Conservation (phyloP, 2,797 vertebrate genomes). For the Loris lydekkerianus region DNA sequence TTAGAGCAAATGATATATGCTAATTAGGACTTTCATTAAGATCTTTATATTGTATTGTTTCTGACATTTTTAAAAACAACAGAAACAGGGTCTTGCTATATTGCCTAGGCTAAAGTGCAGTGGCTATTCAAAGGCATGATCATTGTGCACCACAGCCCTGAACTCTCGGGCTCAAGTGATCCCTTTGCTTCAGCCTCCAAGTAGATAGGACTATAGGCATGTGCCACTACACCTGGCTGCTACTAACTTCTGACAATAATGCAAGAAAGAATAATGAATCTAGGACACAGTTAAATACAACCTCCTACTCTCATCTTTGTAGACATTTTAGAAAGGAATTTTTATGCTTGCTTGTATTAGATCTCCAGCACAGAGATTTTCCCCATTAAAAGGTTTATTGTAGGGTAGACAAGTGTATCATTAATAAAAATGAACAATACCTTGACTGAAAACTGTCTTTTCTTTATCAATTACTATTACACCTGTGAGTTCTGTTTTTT, state of each 20-base stretch:
- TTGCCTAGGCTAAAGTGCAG: neutral
- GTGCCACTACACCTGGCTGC: neutral
- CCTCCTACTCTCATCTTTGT: neutral
- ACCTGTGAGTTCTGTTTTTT: conserved; percentile 92
- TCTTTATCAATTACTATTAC: conserved; percentile 95
- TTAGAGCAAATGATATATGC: conserved; percentile 17
- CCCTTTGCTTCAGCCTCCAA: neutral
- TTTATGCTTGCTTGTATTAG: conserved; percentile 17
- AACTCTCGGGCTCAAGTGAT: neutral
- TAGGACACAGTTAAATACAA: neutral
- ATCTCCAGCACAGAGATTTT: conserved; percentile 1
- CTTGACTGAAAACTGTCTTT: conserved; percentile 88
- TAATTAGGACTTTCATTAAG: conserved; percentile 42
- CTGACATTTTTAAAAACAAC: neutral
- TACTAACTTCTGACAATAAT: conserved; percentile 33
- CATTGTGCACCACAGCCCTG: neutral
- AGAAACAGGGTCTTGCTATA: neutral
- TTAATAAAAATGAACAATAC: conserved; percentile 84
- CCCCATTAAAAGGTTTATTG: neutral
- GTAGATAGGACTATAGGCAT: neutral
- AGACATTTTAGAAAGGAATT: conserved; percentile 58
- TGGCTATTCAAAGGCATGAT: neutral
- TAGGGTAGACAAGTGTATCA: neutral
- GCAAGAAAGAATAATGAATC: conserved; percentile 24
- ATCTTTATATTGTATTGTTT: conserved; percentile 23